phyloP scores from a whole-genome alignment of 2,797 vertebrate species.

The Pristis pectinata region DNA sequence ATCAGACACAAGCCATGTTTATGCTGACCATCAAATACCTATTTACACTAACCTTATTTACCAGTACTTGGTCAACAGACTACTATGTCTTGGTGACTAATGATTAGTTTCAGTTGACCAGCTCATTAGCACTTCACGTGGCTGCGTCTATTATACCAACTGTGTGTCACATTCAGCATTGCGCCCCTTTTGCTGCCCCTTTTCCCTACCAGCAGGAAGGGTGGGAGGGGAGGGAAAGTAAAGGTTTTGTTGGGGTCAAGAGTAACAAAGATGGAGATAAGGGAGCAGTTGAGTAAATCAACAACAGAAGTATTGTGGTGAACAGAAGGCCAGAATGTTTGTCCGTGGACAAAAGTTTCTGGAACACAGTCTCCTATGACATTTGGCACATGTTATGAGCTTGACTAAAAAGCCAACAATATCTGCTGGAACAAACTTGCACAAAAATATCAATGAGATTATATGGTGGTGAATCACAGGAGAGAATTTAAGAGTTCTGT shows the following conservation, averaged over 20 bases:
- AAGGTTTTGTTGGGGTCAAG: background rate
- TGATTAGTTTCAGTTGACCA: background rate
- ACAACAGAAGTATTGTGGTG: background rate
- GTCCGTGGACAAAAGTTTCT: background rate
- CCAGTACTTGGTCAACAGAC: too few relatives aligned
- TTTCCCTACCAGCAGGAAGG: background rate
- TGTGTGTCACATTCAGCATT: background rate
- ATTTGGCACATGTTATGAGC: constrained; percentile 6
- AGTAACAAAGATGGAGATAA: background rate
- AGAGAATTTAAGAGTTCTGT: background rate
- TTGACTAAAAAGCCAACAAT: background rate
- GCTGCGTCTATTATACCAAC: background rate
- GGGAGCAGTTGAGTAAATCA: background rate
- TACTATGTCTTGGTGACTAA: background rate
- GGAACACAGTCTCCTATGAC: background rate
- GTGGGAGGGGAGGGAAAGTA: background rate
- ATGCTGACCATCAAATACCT: too few relatives aligned
- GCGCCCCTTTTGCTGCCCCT: too few relatives aligned
- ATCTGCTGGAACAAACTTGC: background rate
- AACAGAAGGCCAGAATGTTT: background rate
- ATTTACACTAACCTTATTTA: too few relatives aligned
- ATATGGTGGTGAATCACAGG: background rate
- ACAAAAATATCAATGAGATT: background rate
- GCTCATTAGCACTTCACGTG: background rate
- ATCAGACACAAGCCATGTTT: too few relatives aligned